Evolutionary conservation across 2,113 vertebrate genomes (phyloP), one percentile per base, ranked within the genome.

Genomic region (Elephas maximus): DNA sequence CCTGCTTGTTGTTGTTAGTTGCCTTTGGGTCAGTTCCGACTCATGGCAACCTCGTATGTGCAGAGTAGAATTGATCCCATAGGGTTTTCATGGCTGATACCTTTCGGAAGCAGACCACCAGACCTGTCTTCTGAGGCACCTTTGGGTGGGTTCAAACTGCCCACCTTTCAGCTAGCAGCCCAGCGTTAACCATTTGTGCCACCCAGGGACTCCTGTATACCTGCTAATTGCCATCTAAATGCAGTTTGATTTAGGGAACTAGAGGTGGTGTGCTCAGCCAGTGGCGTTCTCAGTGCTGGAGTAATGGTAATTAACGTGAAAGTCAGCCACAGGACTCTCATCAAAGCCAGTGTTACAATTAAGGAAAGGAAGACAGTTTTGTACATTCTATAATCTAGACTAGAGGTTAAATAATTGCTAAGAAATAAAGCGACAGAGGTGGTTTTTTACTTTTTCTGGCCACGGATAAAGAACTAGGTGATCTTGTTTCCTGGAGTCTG

Each of bases 331-430:
- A 57, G 9, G 26, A 69, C 21, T 73, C 23, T 67, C 53, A 69
- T 77, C 48, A 73, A 60, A 92, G 63, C 67, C 51, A 78, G 18
- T 73, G 53, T 76, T 60, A 51, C 2, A 74, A 28, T 65, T 45
- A 53, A 84, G 45, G n/a, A 92, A 48, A 90, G 41, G 41, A 51
- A 67, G 26, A 77, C 10, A 10, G 9, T 33, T 89, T 65, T 33
- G 1, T 83, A 12, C 41, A 71, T 44, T 28, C 24, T 95, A 0
- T 76, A 28, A 48, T 71, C 76, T 69, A 83, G 37, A 63, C 33
- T 37, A 18, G 45, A 84, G 30, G 57, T 82, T 95, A 74, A 67
- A 57, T 45, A 78, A 94, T 48, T 85, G 51, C 33, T 92, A 90
- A 94, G 81, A 78, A 74, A 69, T 44, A 67, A 88, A 87, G 11